phyloP scores from a whole-genome alignment of 2,113 vertebrate species.

The Meleagris gallopavo region DNA sequence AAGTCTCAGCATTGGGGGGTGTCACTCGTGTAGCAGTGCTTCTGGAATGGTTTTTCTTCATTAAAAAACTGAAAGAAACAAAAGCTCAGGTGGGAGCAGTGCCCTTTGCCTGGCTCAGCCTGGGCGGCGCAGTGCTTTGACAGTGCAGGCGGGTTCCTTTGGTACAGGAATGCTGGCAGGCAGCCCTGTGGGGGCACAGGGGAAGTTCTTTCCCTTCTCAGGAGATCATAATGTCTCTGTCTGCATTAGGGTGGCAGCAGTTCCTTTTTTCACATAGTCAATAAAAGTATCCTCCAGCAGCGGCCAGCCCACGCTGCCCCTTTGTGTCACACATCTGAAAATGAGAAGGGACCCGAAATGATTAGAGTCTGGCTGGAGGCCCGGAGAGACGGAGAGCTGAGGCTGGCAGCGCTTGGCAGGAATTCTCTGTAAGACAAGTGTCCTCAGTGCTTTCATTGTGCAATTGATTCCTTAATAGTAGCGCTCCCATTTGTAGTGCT shows the following conservation, averaged over 20 bases:
- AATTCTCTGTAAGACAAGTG: slow-evolving; percentile 73
- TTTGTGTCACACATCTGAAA: slow-evolving; percentile 33
- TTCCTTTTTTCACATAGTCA: not conserved
- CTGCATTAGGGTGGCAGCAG: not conserved
- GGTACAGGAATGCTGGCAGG: not conserved
- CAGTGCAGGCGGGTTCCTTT: not conserved
- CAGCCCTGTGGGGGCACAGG: not conserved
- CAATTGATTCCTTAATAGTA: slow-evolving; percentile 56
- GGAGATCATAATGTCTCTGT: not conserved
- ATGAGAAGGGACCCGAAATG: slow-evolving; percentile 67
- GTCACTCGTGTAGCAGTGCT: not conserved
- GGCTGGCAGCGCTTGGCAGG: slow-evolving; percentile 54
- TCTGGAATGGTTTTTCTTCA: not conserved
- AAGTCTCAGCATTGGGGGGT: not conserved
- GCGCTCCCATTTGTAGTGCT: slow-evolving; percentile 14
- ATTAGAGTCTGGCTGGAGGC: slow-evolving; percentile 72
- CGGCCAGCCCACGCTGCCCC: not conserved
- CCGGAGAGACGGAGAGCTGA: slow-evolving; percentile 60
- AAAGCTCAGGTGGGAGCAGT: too few relatives aligned
- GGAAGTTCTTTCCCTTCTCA: not conserved
- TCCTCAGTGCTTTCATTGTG: slow-evolving; percentile 67
- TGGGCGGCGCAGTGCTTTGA: too few relatives aligned
- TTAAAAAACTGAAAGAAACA: too few relatives aligned
- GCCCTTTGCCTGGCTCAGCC: too few relatives aligned
- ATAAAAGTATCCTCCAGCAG: slow-evolving; percentile 27